Evolutionary conservation across 2,797 vertebrate species (phyloP), one percentile per base, ranked within the genome.

Genomic region (Argentina silus): DNA sequence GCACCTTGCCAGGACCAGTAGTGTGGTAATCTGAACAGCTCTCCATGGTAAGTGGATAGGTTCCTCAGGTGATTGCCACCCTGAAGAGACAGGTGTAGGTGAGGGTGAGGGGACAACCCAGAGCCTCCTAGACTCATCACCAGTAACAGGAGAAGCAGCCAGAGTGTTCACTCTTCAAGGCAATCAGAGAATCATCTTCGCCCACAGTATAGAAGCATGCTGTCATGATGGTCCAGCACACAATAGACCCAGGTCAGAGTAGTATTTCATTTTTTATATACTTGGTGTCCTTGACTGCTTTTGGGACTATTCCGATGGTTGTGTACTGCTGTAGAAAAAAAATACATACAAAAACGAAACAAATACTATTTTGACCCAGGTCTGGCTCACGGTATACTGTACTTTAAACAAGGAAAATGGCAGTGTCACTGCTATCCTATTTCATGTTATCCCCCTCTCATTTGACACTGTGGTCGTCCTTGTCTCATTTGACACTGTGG

Each of bases 11-110:
- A 87, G 86, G 81, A 79, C 86, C 70, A 67, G 42, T 60, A 67
- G 75, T 81, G 82, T 72, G 83, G 84, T 87, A 86, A 88, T 88
- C 88, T 87, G 86, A 88, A 86, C 77, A 85, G 80, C 75, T 76
- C 85, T 82, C 79, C 77, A 78, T 81, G 85, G 89, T 89, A 86
- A 89, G 84, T 88, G 88, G 83, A 87, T 75, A 76, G 78, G 82
- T 82, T 85, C 10, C 9, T 47, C 73, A 83, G 82, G 83, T 86
- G 88, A 91, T 84, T 88, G 82, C 60, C 51, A 81, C 83, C 86
- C 83, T 56, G 78, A 82, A 69, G 87, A 85, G 82, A 86, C 60
- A 43, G 21, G 43, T 59, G 8, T 66, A 78, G 82, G 72, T 79
- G 78, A 36, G 19, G 84, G 82, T 78, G 74, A 72, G 72, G n/a